These are phyloP conservation scores for Diogma glabrata DNA, from an alignment of 2,888 invertebrate genomes.

Conservation along the genomic window DNA sequence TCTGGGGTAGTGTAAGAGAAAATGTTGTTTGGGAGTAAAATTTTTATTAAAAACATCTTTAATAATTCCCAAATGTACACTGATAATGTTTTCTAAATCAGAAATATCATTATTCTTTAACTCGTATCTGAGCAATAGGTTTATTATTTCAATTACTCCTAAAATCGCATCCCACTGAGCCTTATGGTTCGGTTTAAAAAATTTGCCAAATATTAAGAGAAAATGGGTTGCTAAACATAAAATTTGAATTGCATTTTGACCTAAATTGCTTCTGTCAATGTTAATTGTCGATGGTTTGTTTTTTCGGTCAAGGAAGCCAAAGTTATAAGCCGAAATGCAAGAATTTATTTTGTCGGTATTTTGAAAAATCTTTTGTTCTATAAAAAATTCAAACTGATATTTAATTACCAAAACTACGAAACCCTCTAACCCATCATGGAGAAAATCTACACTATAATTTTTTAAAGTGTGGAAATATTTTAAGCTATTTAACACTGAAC, in stretches of 20 bases:
- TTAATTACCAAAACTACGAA: neutral
- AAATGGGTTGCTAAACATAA: neutral
- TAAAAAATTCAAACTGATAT: neutral
- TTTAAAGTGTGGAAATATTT: neutral
- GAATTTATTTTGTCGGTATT: neutral
- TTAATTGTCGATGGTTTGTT: neutral
- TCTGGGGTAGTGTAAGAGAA: conserved; percentile 9
- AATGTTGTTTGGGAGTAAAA: conserved; percentile 11
- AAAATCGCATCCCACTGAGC: neutral
- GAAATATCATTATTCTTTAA: neutral
- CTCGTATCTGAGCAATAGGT: too few species aligned
- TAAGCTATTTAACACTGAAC: neutral
- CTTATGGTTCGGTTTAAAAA: neutral
- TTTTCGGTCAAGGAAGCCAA: neutral
- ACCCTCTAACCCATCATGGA: neutral
- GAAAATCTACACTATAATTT: neutral
- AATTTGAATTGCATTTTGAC: neutral
- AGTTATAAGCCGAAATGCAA: neutral
- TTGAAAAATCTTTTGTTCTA: neutral
- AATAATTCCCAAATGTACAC: neutral
- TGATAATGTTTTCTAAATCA: neutral
- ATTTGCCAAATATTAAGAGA: too few species aligned
- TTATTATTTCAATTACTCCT: neutral
- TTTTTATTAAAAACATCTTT: neutral
- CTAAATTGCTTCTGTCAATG: neutral